Evolutionary conservation across 2,797 vertebrate genomes (phyloP).

Genomic region (Gouania willdenowi): DNA sequence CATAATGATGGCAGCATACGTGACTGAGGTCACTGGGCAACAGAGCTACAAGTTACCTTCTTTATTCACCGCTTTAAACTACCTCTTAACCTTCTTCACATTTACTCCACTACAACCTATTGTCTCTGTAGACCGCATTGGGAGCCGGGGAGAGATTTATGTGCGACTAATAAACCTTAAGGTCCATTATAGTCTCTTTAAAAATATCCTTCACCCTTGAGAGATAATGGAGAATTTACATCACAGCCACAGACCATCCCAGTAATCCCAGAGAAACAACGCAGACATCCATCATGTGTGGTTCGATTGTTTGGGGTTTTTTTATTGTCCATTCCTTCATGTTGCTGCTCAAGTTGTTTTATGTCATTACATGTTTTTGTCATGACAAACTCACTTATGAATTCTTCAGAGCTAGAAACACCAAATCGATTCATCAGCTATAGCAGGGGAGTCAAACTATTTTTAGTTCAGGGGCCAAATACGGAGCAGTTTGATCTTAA

Average conservation of each 20-base stretch:
- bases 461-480: too few species aligned
- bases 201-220: slow-evolving; percentile 41
- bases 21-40: slow-evolving; percentile 58
- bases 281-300: slow-evolving; percentile 49
- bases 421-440: slow-evolving; percentile 7
- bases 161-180: slow-evolving; percentile 25
- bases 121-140: slow-evolving; percentile 17
- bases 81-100: slow-evolving; percentile 21
- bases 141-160: slow-evolving; percentile 36
- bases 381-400: slow-evolving; percentile 20
- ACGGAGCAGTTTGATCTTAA: too few species aligned
- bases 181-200: slow-evolving; percentile 39
- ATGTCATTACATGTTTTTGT: slow-evolving; percentile 27
- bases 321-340: slow-evolving; percentile 29
- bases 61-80: slow-evolving; percentile 9
- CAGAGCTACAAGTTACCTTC: slow-evolving; percentile 24
- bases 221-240: slow-evolving; percentile 37
- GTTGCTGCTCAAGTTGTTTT: slow-evolving; percentile 23
- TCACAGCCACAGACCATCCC: slow-evolving; percentile 23
- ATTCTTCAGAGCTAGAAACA: neutral
- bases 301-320: slow-evolving; percentile 26
- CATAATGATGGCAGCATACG: slow-evolving; percentile 45
- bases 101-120: slow-evolving; percentile 9
- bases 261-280: slow-evolving; percentile 19
- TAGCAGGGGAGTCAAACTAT: too few species aligned